A percentile compares a stretch with the other conserved stretches of the same genome.
Evolutionary conservation across 2,797 vertebrate genomes (phyloP).

Genomic region (Miopithecus talapoin): DNA sequence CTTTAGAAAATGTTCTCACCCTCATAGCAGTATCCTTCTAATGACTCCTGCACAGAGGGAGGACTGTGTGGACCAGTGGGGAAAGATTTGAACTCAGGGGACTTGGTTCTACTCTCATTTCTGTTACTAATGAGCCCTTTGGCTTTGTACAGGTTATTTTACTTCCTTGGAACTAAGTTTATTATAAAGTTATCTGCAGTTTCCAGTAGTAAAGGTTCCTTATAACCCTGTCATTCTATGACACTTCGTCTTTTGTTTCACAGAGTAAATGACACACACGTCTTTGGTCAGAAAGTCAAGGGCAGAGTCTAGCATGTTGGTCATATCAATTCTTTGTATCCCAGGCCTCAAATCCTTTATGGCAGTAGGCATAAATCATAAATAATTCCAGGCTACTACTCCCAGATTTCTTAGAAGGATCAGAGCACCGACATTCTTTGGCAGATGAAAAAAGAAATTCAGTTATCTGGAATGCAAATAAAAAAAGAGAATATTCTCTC

Average conservation of each 20-base stretch:
- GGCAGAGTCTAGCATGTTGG: constrained; percentile 56
- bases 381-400: constrained; percentile 77
- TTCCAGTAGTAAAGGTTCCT: background rate
- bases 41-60: background rate
- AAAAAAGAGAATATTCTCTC: constrained; percentile 65
- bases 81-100: background rate
- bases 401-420: constrained; percentile 77
- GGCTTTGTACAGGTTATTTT: background rate
- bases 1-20: background rate
- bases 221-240: background rate
- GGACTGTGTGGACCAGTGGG: background rate
- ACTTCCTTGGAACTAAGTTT: background rate
- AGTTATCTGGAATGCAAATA: constrained; percentile 75
- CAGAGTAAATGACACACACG: constrained; percentile 3
- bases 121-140: background rate
- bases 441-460: constrained; percentile 79
- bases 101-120: background rate
- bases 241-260: background rate
- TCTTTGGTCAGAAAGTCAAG: constrained; percentile 55
- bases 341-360: constrained; percentile 61
- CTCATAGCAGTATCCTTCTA: background rate
- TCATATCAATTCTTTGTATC: constrained; percentile 68
- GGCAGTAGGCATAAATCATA: constrained; percentile 77
- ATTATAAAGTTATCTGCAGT: background rate
- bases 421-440: constrained; percentile 73